Percentiles rank a stretch among this genome's conserved stretches.
These are phyloP conservation scores for Barnardius zonarius DNA, from an alignment of 2,113 vertebrate species.

Conservation along the genomic window DNA sequence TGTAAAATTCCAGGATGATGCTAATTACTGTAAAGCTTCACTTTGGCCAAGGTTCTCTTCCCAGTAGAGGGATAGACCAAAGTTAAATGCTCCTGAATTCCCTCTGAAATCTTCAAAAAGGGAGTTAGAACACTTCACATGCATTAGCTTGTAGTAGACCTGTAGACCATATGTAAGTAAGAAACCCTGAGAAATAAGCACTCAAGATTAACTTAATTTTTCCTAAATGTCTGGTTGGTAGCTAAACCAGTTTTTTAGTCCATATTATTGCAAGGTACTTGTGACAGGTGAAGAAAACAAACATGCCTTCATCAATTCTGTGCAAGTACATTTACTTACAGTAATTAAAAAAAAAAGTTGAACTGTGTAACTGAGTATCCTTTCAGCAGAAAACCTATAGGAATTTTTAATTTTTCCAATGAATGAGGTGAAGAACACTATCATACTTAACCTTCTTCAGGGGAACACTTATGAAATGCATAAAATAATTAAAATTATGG, in stretches of 20 bases:
- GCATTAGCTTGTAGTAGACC: not conserved
- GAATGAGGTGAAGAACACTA: not conserved
- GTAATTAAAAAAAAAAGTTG: not conserved
- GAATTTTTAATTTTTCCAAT: not conserved
- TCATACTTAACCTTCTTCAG: not conserved
- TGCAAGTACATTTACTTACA: not conserved
- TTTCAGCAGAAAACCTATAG: not conserved
- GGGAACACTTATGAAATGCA: not conserved
- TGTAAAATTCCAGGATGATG: not conserved
- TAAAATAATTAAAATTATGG: not conserved
- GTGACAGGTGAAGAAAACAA: not conserved
- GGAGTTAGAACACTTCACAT: not conserved
- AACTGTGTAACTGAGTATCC: not conserved
- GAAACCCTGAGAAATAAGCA: not conserved
- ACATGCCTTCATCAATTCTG: not conserved
- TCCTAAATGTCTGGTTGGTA: not conserved
- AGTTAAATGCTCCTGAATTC: not conserved
- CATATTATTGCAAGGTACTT: not conserved
- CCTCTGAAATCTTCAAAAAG: not conserved
- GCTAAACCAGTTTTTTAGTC: not conserved
- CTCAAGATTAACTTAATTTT: not conserved
- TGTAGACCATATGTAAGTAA: not conserved
- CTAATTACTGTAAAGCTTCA: conserved; percentile 10
- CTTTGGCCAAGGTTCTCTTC: not conserved
- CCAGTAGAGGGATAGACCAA: not conserved